These are phyloP conservation scores for Chauna torquata DNA, from an alignment of 2,113 vertebrate genomes.

Conservation along the genomic window DNA sequence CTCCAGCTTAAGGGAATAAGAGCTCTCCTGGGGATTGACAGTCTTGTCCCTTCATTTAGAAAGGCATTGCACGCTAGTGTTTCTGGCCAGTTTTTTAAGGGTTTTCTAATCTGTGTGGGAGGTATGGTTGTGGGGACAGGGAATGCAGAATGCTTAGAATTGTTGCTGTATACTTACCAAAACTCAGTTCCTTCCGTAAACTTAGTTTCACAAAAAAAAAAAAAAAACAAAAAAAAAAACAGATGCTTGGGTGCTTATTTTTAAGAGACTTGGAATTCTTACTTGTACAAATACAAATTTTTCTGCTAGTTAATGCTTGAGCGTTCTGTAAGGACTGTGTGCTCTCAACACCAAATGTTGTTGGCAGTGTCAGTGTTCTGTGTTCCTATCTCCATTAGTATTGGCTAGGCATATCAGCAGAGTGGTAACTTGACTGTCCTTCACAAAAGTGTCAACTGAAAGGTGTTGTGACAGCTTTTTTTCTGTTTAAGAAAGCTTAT, in stretches of 20 bases:
- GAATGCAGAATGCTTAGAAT: background rate
- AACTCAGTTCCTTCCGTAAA: background rate
- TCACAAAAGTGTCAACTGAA: background rate
- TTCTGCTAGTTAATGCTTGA: background rate
- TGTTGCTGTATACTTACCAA: background rate
- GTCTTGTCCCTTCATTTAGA: background rate
- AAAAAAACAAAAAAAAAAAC: background rate
- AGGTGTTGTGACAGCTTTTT: background rate
- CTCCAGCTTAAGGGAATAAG: background rate
- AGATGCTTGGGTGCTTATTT: background rate
- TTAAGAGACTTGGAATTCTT: background rate
- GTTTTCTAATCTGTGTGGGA: background rate
- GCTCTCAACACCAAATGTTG: background rate
- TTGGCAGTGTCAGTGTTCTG: accelerated
- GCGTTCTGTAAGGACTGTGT: background rate
- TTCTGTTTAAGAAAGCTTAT: background rate
- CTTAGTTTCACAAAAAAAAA: background rate
- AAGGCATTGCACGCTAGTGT: accelerated
- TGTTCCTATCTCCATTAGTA: background rate
- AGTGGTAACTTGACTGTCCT: background rate
- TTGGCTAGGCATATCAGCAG: background rate
- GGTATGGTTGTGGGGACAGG: background rate
- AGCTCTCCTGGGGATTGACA: background rate
- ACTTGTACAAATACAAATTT: background rate
- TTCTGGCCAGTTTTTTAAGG: background rate